Evolutionary conservation across 2,888 invertebrate genomes (phyloP).

Genomic region (Stegana nigrithorax): DNA sequence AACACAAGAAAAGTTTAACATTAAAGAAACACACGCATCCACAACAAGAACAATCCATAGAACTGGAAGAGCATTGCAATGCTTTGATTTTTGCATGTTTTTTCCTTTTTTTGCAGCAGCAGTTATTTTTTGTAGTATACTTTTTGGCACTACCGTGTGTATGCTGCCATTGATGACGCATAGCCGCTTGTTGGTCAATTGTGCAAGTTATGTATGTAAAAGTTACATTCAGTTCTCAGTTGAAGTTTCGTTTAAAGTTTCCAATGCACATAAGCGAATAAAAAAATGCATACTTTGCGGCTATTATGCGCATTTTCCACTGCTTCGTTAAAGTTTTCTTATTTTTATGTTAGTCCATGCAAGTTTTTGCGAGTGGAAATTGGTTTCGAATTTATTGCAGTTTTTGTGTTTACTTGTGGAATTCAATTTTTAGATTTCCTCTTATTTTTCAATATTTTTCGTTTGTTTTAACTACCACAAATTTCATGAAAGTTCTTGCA

Average conservation of each 20-base stretch:
- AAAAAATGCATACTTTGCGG: slow-evolving; percentile 45
- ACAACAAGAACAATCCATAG: no score
- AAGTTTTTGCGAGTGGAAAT: no score
- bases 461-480: no score
- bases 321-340: slow-evolving; percentile 29
- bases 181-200: background rate
- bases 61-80: background rate
- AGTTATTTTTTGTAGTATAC: background rate
- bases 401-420: no score
- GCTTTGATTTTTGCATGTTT: background rate
- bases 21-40: no score
- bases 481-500: no score
- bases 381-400: no score
- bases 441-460: no score
- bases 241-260: background rate
- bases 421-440: no score
- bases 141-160: background rate
- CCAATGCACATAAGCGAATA: background rate
- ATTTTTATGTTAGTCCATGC: no score
- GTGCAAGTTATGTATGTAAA: slow-evolving; percentile 1
- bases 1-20: background rate
- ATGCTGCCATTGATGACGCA: background rate
- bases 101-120: background rate
- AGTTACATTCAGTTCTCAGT: background rate
- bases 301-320: slow-evolving; percentile 32